Evolutionary conservation across 2,797 vertebrate species (phyloP).

Genomic region (Pitangus sulphuratus): DNA sequence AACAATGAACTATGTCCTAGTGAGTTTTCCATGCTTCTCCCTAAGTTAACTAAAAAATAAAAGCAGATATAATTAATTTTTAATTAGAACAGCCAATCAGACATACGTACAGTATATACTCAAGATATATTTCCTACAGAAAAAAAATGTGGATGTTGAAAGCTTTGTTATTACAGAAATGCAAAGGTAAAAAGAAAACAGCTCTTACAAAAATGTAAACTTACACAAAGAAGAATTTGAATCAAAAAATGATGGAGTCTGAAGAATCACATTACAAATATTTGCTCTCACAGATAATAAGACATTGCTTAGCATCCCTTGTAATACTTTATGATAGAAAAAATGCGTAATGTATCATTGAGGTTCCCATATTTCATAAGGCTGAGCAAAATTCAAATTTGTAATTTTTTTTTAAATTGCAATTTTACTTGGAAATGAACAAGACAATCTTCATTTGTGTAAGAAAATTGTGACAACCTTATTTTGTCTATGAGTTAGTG

Average conservation of each 20-base stretch:
- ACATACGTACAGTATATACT: background rate
- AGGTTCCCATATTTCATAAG: background rate
- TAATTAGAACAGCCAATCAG: background rate
- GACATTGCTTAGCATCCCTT: background rate
- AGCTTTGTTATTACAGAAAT: background rate
- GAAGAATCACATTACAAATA: background rate
- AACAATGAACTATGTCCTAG: background rate
- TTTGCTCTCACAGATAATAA: background rate
- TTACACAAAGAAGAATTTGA: background rate
- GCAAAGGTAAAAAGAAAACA: background rate
- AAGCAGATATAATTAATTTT: background rate
- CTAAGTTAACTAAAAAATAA: background rate
- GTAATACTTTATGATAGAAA: background rate
- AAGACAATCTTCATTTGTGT: background rate
- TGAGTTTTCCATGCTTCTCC: background rate
- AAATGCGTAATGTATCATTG: background rate
- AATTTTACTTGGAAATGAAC: background rate
- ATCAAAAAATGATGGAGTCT: background rate
- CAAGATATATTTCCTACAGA: background rate
- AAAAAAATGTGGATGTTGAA: background rate
- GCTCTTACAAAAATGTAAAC: background rate
- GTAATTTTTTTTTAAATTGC: background rate
- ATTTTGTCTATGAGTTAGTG: background rate
- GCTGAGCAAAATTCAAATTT: background rate
- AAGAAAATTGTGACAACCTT: background rate